A percentile compares a stretch with the other conserved stretches of the same genome.
Conservation (phyloP, 2,113 vertebrate genomes). For the Crotalus tigris region DNA sequence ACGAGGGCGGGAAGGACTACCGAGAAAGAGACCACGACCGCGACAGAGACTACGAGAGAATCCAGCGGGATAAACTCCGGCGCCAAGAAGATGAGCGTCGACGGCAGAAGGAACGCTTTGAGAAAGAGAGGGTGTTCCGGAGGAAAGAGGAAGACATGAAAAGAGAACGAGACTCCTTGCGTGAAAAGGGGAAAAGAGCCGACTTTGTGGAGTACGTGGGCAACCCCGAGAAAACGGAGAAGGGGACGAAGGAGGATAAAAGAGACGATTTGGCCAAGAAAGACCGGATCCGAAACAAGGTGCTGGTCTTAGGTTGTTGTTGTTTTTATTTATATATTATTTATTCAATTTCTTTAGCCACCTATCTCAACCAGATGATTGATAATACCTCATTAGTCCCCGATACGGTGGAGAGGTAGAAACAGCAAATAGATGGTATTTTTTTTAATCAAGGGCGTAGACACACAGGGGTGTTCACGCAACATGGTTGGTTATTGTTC, state of each 20-base stretch:
- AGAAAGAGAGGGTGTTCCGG: constrained; percentile 83
- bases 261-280: constrained; percentile 86
- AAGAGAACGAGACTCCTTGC: constrained; percentile 81
- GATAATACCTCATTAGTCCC: neutral
- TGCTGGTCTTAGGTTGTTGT: constrained; percentile 59
- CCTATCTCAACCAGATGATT: neutral
- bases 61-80: constrained; percentile 81
- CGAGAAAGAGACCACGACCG: constrained; percentile 84
- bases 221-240: constrained; percentile 76
- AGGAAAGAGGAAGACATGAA: constrained; percentile 87
- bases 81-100: constrained; percentile 90
- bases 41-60: constrained; percentile 81
- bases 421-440: neutral
- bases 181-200: constrained; percentile 82
- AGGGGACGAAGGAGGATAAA: constrained; percentile 78
- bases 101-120: constrained; percentile 86
- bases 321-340: neutral
- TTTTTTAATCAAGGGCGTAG: neutral
- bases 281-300: constrained; percentile 95
- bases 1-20: constrained; percentile 83
- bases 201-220: constrained; percentile 72
- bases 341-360: neutral
- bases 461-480: neutral
- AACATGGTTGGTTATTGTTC: neutral
- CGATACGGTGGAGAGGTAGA: neutral